Base-by-base conservation (phyloP, 1,140 invertebrate genomes). In the Brachionus calyciflorus region DNA sequence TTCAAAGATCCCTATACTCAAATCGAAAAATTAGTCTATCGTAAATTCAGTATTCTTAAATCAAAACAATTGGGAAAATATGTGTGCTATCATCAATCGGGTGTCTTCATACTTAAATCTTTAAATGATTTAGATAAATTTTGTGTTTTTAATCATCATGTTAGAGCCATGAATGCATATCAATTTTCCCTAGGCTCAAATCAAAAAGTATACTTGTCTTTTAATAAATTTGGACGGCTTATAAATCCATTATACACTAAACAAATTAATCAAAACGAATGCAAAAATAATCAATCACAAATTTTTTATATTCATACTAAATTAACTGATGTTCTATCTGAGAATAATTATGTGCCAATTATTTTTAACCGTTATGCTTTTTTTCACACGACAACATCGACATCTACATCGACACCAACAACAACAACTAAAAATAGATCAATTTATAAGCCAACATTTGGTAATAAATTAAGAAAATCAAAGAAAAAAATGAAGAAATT, bases 1-100 rank as follows among this genome's bases (percentile, higher is more conserved):
- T 73, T 73, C 26, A 73, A 55, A 73, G 69, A 73, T 33, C 46
- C 69, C 6, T 73, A 73, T 37, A 49, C 69, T 73, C 24, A 51
- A 21, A 73, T 73, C 4, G 69, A 73, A 55, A 73, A 30, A 24
- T n/a, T 40, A 40, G 33, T 49, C 21, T 73, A n/a, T 33, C 24
- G 69, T 17, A 49, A 30, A 40, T 49, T 73, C 26, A 55, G 12
- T 3, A 26, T 41, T 0, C 14, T 73, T 21, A 73, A 73, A 55
- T 49, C 69, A n/a, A 73, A 73, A 51, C 46, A 73, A 33, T 4
- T 17, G n/a, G 40, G 51, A 6, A 51, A 49, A 30, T 73, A 73
- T 26, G 17, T 73, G 9, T 73, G 69, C 24, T 73, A 51, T 28
- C 69, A 37, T 12, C 51, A 33, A 5, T 73, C 51, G 37, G 69